Evolutionary conservation across 2,888 invertebrate genomes (phyloP).

Genomic region (Epiblema foenella): DNA sequence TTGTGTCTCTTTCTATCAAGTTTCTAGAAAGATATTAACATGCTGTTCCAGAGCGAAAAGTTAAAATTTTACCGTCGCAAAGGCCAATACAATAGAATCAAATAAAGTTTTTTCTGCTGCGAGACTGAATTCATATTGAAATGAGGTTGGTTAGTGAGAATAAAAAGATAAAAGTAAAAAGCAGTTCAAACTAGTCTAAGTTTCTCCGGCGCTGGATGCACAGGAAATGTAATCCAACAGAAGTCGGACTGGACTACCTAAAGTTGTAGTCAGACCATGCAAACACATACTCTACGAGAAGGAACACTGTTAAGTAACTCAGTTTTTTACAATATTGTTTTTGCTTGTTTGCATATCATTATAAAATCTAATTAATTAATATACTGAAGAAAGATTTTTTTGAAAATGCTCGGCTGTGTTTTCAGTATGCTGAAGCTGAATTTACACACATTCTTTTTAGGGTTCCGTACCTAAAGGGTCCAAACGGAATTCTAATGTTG

Average conservation of each 20-base stretch:
- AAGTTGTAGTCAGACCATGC: background rate
- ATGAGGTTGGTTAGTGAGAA: slow-evolving; percentile 41
- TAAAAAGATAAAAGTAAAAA: slow-evolving; percentile 37
- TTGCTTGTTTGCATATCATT: too few species aligned
- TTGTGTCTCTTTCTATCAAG: too few species aligned
- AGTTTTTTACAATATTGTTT: too few species aligned
- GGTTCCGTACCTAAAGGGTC: too few species aligned
- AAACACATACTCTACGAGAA: background rate
- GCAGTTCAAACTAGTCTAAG: slow-evolving; percentile 40
- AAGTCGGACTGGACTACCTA: slow-evolving; percentile 1
- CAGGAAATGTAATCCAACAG: slow-evolving; percentile 12
- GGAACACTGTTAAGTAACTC: background rate
- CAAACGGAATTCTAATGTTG: too few species aligned
- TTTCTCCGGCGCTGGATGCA: slow-evolving; percentile 25
- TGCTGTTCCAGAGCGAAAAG: slow-evolving; percentile 1
- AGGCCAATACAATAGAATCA: slow-evolving; percentile 25
- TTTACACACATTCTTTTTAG: too few species aligned
- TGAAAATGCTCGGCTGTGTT: too few species aligned
- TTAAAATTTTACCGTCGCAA: slow-evolving; percentile 18
- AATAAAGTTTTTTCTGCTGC: slow-evolving; percentile 18
- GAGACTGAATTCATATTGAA: slow-evolving; percentile 30
- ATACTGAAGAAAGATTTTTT: too few species aligned
- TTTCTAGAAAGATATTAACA: background rate
- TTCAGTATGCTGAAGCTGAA: too few species aligned
- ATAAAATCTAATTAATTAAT: too few species aligned